Evolutionary conservation across 2,113 vertebrate genomes (phyloP), one percentile per base, ranked within the genome.

Genomic region (Dolichallabes microphthalmus): DNA sequence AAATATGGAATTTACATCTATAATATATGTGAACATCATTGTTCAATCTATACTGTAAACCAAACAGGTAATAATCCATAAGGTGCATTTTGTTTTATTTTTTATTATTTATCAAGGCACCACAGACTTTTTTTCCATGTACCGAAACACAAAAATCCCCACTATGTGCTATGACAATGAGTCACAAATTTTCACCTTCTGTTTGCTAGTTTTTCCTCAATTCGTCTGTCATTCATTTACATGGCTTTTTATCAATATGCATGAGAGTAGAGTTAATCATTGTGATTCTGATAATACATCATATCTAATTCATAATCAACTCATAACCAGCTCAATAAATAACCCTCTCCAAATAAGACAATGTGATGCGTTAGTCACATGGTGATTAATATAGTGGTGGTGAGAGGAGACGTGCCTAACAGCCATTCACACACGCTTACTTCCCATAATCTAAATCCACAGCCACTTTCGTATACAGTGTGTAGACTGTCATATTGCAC

Each of bases 61-160:
- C 12, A 45, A 73, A 25, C 20, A 22, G 27, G 32, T 32, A 85
- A 57, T 25, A 88, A 89, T 90, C 82, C 85, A 66, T 89, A 82
- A 30, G 10, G 17, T 78, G 27, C 85, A 89, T 19, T 15, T 30
- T 79, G 84, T 69, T 83, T 86, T 82, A 90, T 30, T 13, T 30
- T 79, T 85, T 69, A 82, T 87, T 82, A 90, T 30, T 73, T 30
- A 89, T 91, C 87, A 89, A 90, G 87, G 13, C 75, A 79, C 35
- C 57, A 63, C 15, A 64, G n/a, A n/a, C n/a, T n/a, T 22, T 83
- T 87, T 66, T 66, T 7, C 5, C 22, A n/a, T 60, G 89, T 66
- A 58, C 45, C 71, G 20, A 3, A 13, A 91, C 84, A 9, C 6
- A 69, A 45, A 89, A 77, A 20, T 32, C 17, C 22, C 50, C 63